phyloP scores from a whole-genome alignment of 2,797 vertebrate species.

The Sphenodon punctatus region DNA sequence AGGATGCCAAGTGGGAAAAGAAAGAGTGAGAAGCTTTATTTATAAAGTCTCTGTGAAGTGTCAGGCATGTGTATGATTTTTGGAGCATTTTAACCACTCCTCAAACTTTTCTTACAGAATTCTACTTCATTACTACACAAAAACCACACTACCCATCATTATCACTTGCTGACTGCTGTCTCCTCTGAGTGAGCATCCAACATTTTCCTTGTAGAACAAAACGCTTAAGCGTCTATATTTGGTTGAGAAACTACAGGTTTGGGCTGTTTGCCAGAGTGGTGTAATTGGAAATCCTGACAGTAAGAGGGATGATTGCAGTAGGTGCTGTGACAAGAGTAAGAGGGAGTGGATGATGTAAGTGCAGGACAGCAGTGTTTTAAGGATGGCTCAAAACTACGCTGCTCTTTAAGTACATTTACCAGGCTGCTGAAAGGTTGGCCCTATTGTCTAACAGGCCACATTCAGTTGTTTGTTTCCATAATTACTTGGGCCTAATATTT shows the following conservation, averaged over 20 bases:
- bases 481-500: no score
- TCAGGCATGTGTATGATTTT: background rate
- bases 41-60: background rate
- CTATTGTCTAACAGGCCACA: background rate
- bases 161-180: background rate
- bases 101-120: rapidly evolving
- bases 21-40: background rate
- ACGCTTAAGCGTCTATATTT: background rate
- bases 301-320: background rate
- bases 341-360: background rate
- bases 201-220: background rate
- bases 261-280: background rate
- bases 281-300: background rate
- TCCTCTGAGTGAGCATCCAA: background rate
- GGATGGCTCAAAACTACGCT: rapidly evolving
- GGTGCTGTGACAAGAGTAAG: background rate
- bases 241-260: background rate
- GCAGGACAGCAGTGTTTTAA: background rate
- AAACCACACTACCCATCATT: background rate
- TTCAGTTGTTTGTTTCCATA: background rate
- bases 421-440: background rate
- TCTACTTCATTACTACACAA: background rate
- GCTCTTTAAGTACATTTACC: background rate
- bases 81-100: background rate
- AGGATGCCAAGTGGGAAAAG: background rate